A percentile compares a stretch with the other conserved stretches of the same genome.
phyloP scores from a whole-genome alignment of 2,797 vertebrate species.

The Muraenolepis orangiensis region DNA sequence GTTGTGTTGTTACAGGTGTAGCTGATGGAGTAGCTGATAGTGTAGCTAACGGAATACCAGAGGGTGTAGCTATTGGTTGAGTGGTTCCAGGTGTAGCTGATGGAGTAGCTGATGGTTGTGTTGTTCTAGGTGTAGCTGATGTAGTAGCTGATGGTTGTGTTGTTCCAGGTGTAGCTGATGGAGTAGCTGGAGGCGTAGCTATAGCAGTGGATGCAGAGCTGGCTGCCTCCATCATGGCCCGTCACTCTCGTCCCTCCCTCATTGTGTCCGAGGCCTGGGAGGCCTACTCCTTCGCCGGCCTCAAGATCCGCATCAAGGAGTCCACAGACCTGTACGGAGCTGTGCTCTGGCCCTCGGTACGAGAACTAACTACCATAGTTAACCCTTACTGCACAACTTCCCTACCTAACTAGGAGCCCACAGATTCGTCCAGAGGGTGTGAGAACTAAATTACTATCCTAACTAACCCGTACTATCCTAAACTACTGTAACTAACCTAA shows the following conservation, averaged over 20 bases:
- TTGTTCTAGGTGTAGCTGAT: background rate
- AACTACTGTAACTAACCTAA: no score
- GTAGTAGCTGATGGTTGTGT: background rate
- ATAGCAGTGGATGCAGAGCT: constrained; percentile 66
- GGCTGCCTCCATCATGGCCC: constrained; percentile 81
- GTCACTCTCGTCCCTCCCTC: constrained; percentile 75
- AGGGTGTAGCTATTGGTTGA: background rate
- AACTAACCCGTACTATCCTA: no score
- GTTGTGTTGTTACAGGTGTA: background rate
- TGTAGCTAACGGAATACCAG: no score
- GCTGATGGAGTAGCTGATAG: background rate
- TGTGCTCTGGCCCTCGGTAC: constrained; percentile 94
- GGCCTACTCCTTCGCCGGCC: constrained; percentile 81
- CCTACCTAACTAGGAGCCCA: no score
- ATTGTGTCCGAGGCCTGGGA: constrained; percentile 81
- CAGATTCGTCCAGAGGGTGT: constrained; percentile 87
- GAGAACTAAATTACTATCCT: background rate
- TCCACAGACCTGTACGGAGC: constrained; percentile 87
- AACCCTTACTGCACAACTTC: no score
- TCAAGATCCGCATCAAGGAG: constrained; percentile 89
- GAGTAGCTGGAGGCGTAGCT: constrained; percentile 49
- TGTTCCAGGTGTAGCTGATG: background rate
- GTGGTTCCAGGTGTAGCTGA: background rate
- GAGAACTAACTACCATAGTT: background rate
- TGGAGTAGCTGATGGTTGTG: background rate